Conservation (phyloP, 2,888 invertebrate species). For the Cerceris ruficornis region DNA sequence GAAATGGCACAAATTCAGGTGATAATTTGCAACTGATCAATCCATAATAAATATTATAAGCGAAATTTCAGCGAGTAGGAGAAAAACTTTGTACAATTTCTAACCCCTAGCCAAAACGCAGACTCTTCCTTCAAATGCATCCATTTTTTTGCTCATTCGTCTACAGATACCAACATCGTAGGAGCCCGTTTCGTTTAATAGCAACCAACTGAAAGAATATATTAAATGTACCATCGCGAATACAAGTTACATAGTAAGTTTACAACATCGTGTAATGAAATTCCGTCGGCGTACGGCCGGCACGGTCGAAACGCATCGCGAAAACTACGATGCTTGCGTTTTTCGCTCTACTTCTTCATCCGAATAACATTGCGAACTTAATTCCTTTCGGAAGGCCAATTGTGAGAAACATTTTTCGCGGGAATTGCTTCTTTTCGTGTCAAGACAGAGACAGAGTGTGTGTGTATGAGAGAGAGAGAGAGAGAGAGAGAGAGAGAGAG, state of each 20-base stretch:
- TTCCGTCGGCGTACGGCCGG: slow-evolving; percentile 9
- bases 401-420: background rate
- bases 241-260: slow-evolving; percentile 27
- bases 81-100: too few relatives aligned
- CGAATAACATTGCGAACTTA: slow-evolving; percentile 32
- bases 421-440: slow-evolving; percentile 8
- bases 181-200: slow-evolving; percentile 56
- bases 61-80: too few relatives aligned
- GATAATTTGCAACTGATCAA: too few relatives aligned
- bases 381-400: slow-evolving; percentile 21
- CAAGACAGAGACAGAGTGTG: slow-evolving; percentile 13
- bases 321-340: slow-evolving; percentile 1
- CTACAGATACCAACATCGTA: slow-evolving; percentile 25
- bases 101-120: background rate
- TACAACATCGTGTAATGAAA: slow-evolving; percentile 28
- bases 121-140: slow-evolving; percentile 14
- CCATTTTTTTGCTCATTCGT: slow-evolving; percentile 25
- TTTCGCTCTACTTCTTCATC: slow-evolving; percentile 26
- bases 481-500: background rate
- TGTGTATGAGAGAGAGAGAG: slow-evolving; percentile 3
- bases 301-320: background rate
- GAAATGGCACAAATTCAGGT: too few relatives aligned
- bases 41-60: too few relatives aligned
- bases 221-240: slow-evolving; percentile 58
- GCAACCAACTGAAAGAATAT: slow-evolving; percentile 35